Conservation (phyloP, 2,113 vertebrate genomes). For the Ranitomeya imitator region DNA sequence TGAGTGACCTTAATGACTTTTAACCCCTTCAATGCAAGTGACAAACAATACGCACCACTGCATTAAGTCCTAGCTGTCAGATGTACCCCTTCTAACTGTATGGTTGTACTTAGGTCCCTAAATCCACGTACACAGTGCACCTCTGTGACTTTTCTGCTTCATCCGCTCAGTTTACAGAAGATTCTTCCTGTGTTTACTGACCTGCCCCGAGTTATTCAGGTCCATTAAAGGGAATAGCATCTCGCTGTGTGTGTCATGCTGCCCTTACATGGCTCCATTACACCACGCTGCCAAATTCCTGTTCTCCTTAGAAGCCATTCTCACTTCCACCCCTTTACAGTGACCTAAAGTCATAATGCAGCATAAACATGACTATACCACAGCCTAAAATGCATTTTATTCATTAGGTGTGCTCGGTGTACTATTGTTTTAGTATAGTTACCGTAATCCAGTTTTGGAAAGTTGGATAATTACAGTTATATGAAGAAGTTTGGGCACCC, state of each 20-base stretch:
- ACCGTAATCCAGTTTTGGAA: not conserved
- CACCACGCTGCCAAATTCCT: constrained; percentile 68
- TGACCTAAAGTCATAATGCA: not conserved
- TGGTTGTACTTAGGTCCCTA: not conserved
- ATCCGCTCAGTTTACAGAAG: constrained; percentile 10
- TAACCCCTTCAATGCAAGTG: too few species aligned
- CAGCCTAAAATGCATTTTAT: not conserved
- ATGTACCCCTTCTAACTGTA: not conserved
- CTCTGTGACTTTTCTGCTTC: not conserved
- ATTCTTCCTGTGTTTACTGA: constrained; percentile 1
- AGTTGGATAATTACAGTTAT: not conserved
- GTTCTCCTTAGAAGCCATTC: not conserved
- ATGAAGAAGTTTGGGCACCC: too few species aligned
- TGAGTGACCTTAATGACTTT: too few species aligned
- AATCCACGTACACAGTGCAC: too few species aligned
- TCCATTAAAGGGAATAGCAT: constrained; percentile 73
- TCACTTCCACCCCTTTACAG: not conserved
- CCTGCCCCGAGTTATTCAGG: constrained; percentile 29
- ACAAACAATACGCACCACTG: too few species aligned
- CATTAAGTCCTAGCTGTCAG: too few species aligned
- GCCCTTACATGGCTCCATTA: constrained; percentile 73
- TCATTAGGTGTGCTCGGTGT: not conserved
- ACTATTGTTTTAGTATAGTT: not conserved
- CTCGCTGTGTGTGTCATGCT: constrained; percentile 58
- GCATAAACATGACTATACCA: not conserved